Conservation (phyloP, 2,888 invertebrate species). For the Bellardia bayeri region DNA sequence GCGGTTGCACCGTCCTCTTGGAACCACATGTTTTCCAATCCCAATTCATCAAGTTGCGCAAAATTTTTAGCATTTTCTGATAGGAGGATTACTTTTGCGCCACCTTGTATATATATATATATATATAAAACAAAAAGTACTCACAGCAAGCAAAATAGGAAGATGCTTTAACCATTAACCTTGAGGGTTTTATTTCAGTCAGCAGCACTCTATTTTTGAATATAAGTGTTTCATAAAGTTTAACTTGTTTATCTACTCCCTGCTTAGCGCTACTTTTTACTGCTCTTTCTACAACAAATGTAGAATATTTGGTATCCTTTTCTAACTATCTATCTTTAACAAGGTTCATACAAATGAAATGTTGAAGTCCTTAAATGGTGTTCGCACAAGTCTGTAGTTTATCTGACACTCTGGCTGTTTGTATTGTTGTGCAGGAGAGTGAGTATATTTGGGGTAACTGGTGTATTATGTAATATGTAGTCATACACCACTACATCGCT, state of each 20-base stretch:
- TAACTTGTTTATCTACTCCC: constrained; percentile 38
- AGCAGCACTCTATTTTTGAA: constrained; percentile 56
- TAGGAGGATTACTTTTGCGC: too few relatives aligned
- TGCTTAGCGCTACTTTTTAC: not conserved
- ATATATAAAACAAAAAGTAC: not conserved
- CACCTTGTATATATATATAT: constrained; percentile 8
- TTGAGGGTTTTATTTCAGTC: constrained; percentile 72
- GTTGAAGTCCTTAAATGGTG: constrained; percentile 41
- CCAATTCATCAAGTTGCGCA: too few relatives aligned
- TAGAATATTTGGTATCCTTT: not conserved
- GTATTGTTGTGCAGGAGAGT: constrained; percentile 1
- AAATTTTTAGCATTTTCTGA: too few relatives aligned
- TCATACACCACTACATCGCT: constrained; percentile 1
- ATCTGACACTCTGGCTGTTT: constrained; percentile 13
- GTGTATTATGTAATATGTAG: constrained; percentile 4
- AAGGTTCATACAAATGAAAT: constrained; percentile 9
- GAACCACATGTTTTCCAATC: too few relatives aligned
- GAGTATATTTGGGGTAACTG: not conserved
- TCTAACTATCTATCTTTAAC: not conserved
- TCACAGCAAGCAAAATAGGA: not conserved
- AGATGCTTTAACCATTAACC: constrained; percentile 74
- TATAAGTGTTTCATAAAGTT: constrained; percentile 50
- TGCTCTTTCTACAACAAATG: not conserved
- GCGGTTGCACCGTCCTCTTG: too few relatives aligned
- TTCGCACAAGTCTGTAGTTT: constrained; percentile 13